These are phyloP conservation scores for Eledone cirrhosa DNA, from an alignment of 2,888 invertebrate genomes.

Conservation along the genomic window DNA sequence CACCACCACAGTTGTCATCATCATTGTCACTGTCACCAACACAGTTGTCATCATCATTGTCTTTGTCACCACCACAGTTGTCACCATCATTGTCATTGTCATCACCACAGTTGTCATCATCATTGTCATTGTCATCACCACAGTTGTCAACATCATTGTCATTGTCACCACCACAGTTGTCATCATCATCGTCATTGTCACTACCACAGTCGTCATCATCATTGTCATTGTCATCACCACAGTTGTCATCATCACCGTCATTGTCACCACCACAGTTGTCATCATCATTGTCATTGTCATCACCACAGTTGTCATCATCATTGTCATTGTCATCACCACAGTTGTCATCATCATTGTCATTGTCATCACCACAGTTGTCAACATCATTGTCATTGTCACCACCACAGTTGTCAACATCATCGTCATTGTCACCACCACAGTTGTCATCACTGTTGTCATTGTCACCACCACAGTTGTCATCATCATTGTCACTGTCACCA, in stretches of 20 bases:
- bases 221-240: not conserved
- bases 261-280: not conserved
- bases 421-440: not conserved
- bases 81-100: not conserved
- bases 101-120: not conserved
- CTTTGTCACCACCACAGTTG: not conserved
- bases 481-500: not conserved
- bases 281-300: not conserved
- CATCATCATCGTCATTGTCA: not conserved
- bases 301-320: not conserved
- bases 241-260: not conserved
- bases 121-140: not conserved
- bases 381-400: not conserved
- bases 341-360: not conserved
- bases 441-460: not conserved
- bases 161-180: not conserved
- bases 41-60: too few species aligned
- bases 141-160: not conserved
- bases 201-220: not conserved
- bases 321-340: not conserved
- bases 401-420: too few species aligned
- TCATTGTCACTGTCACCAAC: too few species aligned
- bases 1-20: conserved; percentile 1
- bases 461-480: not conserved
- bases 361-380: not conserved